Base-by-base conservation (phyloP, 1,140 invertebrate genomes). In the Bombus pyrosoma region DNA sequence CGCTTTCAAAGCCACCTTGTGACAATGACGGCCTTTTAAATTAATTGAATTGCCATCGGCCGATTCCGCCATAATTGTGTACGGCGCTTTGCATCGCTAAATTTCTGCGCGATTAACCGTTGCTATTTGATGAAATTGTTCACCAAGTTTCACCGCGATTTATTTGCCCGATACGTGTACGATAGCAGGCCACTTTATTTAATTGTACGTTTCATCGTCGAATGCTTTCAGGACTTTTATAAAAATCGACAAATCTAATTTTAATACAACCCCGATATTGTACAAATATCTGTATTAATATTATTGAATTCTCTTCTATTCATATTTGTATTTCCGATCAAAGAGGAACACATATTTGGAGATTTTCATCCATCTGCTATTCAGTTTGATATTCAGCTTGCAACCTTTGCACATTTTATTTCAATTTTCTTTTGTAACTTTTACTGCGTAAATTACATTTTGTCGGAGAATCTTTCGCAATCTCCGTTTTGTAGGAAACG, bases 21-120 rank as follows among this genome's bases (percentile, higher is more conserved):
- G 74, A 77, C 73, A 83, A 84, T 85, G 41, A 39, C 22, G 37
- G 8, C 10, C 68, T 80, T 85, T 62, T 80, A 85, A 85, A 85
- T 85, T 85, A 85, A 85, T 79, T 80, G 53, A 53, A 72, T 53
- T 32, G 41, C 76, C 8, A 72, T 79, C 72, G 76, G 22, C 41
- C 57, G 22, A 37, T 82, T 15, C 18, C 57, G 3, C 25, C 32
- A 69, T 57, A 84, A 84, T 78, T 84, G 13, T 6, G 34, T 9
- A 13, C 15, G 47, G 13, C 12, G 47, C 32, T 43, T 43, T n/a
- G n/a, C 22, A 12, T 4, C 22, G 34, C 0, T 25, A 32, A 37
- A 47, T 41, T 62, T 3, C 18, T 3, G 13, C 25, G 6, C 8
- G n/a, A 59, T 41, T 69, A 53, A n/a, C 77, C 6, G 28, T 69